These are phyloP conservation scores for Eunapius fragilis DNA, from an alignment of 37 sponge, comb jelly and placozoan genomes.

Conservation along the genomic window DNA sequence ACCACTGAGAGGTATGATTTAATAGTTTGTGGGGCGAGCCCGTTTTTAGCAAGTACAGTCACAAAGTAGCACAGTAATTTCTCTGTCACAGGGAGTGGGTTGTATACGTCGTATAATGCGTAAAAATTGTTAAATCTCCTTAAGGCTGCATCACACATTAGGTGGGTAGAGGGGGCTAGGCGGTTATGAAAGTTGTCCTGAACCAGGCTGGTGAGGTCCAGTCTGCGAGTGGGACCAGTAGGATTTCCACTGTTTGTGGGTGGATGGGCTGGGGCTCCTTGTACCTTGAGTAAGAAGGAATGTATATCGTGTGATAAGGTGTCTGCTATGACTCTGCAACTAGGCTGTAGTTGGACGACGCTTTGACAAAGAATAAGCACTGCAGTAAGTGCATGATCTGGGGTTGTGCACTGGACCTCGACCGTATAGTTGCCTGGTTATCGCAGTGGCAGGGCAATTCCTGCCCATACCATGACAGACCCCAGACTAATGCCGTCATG, in stretches of 20 bases:
- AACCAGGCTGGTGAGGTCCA: conserved; percentile 28
- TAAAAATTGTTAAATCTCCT: conserved; percentile 20
- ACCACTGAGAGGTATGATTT: conserved; percentile 13
- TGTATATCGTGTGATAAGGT: conserved; percentile 21
- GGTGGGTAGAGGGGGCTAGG: conserved; percentile 11
- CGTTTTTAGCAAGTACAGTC: neutral
- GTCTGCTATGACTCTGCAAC: conserved; percentile 37
- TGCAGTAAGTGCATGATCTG: too few species aligned
- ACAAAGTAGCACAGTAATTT: neutral
- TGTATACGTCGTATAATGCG: neutral
- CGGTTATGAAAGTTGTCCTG: conserved; percentile 7
- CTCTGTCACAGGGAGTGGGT: conserved; percentile 19
- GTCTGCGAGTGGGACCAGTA: neutral
- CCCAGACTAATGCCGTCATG: too few species aligned
- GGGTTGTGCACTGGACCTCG: too few species aligned
- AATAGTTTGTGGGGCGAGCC: neutral
- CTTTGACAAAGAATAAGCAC: too few species aligned
- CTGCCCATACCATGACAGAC: too few species aligned
- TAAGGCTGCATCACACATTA: neutral
- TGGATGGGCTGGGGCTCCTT: neutral
- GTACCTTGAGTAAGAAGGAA: conserved; percentile 2
- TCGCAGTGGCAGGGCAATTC: too few species aligned
- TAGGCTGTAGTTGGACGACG: too few species aligned
- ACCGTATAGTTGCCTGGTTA: too few species aligned
- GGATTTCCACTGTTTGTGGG: neutral